Percentiles rank a stretch among this genome's conserved stretches.
phyloP scores from a whole-genome alignment of 2,797 vertebrate species.

The Macroramphosus scolopax region DNA sequence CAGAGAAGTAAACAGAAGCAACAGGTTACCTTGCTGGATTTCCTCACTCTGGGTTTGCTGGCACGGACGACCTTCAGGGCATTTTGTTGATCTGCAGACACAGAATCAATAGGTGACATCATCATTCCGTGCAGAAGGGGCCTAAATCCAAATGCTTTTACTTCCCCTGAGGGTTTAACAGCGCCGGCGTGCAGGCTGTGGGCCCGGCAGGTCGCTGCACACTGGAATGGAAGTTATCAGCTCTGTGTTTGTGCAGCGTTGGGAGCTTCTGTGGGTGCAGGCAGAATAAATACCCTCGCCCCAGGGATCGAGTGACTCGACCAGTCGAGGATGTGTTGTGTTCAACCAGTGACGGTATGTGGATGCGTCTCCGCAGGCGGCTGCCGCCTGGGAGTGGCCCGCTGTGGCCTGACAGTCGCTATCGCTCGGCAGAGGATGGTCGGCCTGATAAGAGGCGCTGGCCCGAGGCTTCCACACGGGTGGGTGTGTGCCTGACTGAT shows the following conservation, averaged over 20 bases:
- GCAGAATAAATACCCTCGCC: conserved; percentile 21
- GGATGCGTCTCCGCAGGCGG: conserved; percentile 29
- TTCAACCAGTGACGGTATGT: conserved; percentile 21
- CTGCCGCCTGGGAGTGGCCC: conserved; percentile 67
- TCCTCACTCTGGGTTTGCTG: conserved; percentile 83
- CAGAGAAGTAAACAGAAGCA: neutral
- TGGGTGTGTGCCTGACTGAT: conserved; percentile 46
- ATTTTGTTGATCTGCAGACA: conserved; percentile 82
- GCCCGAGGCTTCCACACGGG: conserved; percentile 40
- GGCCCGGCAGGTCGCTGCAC: conserved; percentile 3
- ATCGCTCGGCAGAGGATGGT: conserved; percentile 71
- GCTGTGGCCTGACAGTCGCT: conserved; percentile 52
- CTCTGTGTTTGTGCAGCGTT: conserved; percentile 22
- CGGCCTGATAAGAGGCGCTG: conserved; percentile 71
- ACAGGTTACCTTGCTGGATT: conserved; percentile 84
- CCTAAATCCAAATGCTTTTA: neutral
- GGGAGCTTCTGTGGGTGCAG: conserved; percentile 22
- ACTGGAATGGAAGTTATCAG: conserved; percentile 6
- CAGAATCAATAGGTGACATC: conserved; percentile 43
- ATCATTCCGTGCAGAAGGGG: conserved; percentile 6
- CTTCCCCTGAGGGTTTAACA: too few species aligned
- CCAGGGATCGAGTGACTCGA: conserved; percentile 5
- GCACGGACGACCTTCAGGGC: conserved; percentile 84
- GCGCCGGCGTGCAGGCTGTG: neutral
- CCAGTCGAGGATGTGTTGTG: conserved; percentile 42